Base-by-base conservation (phyloP, 2,113 vertebrate genomes). In the Mohoua ochrocephala region DNA sequence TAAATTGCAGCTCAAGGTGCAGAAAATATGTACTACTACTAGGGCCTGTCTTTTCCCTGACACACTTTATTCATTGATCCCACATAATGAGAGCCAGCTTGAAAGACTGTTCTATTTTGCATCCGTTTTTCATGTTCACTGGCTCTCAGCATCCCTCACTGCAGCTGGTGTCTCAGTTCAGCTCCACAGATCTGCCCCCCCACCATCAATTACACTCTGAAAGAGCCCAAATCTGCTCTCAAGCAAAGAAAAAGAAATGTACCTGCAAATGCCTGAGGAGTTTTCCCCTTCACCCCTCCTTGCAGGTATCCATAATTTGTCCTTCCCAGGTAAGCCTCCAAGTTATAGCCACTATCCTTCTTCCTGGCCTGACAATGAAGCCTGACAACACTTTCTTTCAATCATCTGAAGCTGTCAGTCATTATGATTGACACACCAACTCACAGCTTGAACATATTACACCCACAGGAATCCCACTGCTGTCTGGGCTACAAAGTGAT, bases 321-420 rank as follows among this genome's bases (percentile, higher is more conserved):
- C 71, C 59, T 95, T 93, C 71, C 41, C 60, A 71, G 37, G 70
- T 61, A 75, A 85, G 20, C 54, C 39, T 79, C 45, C 80, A 70
- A 63, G 65, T 79, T 78, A 85, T 7, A 47, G 70, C 47, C 52
- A 41, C 75, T 71, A 64, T 91, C 44, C 86, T 91, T 97, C 84
- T 86, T 90, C 49, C 59, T 75, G 54, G 71, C 69, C 76, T 91
- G 78, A 47, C 88, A 95, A 33, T 67, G 82, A 95, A 90, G 76
- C 76, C 74, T 88, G 76, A 91, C 89, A 97, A 85, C 87, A 74
- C 42, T 78, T 92, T 74, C 75, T 79, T 67, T 97, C 73, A 86
- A 57, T 87, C 94, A 94, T 76, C 91, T 91, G 52, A 85, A 92
- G 52, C 60, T 18, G 12, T 82, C 93, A 90, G 67, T 86, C 88